Conservation (phyloP, 2,888 invertebrate species). For the Dermolepida albohirtum region DNA sequence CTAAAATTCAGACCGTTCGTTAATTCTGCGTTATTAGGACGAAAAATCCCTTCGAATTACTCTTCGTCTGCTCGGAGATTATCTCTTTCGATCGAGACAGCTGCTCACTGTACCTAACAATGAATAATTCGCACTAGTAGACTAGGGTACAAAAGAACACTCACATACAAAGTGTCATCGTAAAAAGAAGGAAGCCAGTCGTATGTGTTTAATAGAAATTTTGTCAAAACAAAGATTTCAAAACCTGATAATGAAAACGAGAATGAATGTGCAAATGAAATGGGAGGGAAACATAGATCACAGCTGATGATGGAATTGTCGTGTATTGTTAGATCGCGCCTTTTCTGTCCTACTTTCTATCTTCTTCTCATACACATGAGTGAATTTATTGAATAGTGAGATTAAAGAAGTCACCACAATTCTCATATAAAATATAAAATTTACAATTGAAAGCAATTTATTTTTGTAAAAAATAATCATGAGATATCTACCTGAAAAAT, state of each 20-base stretch:
- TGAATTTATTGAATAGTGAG: conserved; percentile 26
- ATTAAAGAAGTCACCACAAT: conserved; percentile 25
- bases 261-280: conserved; percentile 40
- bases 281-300: conserved; percentile 25
- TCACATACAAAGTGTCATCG: conserved; percentile 46
- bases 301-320: conserved; percentile 38
- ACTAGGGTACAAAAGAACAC: conserved; percentile 39
- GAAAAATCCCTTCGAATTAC: conserved; percentile 36
- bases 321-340: conserved; percentile 15
- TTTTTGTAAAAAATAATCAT: too few species aligned
- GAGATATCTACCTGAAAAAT: too few species aligned
- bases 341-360: conserved; percentile 33
- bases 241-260: conserved; percentile 52
- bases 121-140: conserved; percentile 44
- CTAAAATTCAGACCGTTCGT: conserved; percentile 26
- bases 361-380: conserved; percentile 23
- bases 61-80: conserved; percentile 34
- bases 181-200: conserved; percentile 45
- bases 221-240: conserved; percentile 53
- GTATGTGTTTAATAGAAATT: conserved; percentile 53
- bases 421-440: background rate
- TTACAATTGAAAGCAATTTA: too few species aligned
- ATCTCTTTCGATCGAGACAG: conserved; percentile 40
- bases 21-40: conserved; percentile 37
- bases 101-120: conserved; percentile 39